phyloP scores from a whole-genome alignment of 2,113 vertebrate genomes.

The Arizona elegans region DNA sequence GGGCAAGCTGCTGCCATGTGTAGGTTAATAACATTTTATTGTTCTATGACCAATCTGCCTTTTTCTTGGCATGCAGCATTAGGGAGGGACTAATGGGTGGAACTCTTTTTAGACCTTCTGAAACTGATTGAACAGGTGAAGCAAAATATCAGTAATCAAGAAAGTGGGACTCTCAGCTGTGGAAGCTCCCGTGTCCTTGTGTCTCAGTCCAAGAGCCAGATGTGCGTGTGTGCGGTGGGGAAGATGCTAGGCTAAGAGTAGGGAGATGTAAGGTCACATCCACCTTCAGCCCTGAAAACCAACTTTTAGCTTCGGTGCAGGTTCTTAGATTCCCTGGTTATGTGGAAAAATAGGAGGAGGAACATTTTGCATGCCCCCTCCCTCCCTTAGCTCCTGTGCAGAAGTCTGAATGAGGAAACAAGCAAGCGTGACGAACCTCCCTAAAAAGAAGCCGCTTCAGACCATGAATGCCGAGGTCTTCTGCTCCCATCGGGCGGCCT shows the following conservation, averaged over 20 bases:
- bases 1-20: neutral
- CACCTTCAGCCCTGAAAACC: neutral
- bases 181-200: neutral
- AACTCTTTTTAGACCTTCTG: neutral
- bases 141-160: neutral
- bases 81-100: neutral
- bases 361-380: no score
- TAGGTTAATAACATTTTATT: neutral
- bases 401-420: neutral
- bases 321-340: neutral
- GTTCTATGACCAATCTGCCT: neutral
- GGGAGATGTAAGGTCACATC: neutral
- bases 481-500: neutral
- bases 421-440: neutral
- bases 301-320: neutral
- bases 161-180: neutral
- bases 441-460: neutral
- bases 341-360: neutral
- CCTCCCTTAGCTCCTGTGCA: neutral
- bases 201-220: neutral
- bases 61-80: neutral
- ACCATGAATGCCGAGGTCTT: neutral
- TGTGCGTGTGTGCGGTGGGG: neutral
- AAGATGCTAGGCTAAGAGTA: neutral
- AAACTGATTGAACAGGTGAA: neutral